These are phyloP conservation scores for Paedocypris micromegethes DNA, from an alignment of 2,797 vertebrate genomes.

Conservation along the genomic window DNA sequence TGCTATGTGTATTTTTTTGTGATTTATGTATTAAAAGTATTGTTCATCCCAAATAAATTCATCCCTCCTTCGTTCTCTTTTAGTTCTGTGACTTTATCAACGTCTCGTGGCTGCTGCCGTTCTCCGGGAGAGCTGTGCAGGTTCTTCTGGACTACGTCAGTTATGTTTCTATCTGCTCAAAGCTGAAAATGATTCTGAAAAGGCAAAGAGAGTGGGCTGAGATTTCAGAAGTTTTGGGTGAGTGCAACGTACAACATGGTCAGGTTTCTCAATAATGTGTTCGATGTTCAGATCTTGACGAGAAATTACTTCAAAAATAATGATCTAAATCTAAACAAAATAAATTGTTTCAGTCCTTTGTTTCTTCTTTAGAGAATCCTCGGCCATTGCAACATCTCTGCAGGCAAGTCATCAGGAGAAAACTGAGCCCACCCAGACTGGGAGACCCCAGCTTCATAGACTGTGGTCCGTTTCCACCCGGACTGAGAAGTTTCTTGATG, in stretches of 20 bases:
- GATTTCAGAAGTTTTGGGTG: conserved; percentile 70
- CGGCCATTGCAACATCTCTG: conserved; percentile 77
- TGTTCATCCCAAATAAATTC: not conserved
- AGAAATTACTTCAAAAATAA: too few relatives aligned
- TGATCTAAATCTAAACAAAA: too few relatives aligned
- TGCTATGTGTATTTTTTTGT: not conserved
- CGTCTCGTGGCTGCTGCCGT: conserved; percentile 73
- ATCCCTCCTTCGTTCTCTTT: conserved; percentile 15
- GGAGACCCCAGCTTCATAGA: conserved; percentile 56
- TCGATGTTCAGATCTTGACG: too few relatives aligned
- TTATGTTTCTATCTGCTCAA: conserved; percentile 73
- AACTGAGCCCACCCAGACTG: conserved; percentile 65
- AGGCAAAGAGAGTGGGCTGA: conserved; percentile 74
- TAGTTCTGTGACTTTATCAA: conserved; percentile 84
- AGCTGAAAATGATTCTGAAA: conserved; percentile 71
- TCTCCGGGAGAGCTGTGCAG: conserved; percentile 67
- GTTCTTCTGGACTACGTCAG: conserved; percentile 78
- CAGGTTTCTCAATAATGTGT: not conserved
- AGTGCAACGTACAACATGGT: conserved; percentile 40
- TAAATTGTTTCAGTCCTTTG: too few relatives aligned
- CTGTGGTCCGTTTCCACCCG: conserved; percentile 66
- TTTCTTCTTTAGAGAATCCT: conserved; percentile 70
- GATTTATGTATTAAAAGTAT: not conserved
- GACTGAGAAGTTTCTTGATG: conserved; percentile 72
- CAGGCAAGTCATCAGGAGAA: conserved; percentile 74